phyloP scores from a whole-genome alignment of 2,797 vertebrate genomes.

The Valencia hispanica region DNA sequence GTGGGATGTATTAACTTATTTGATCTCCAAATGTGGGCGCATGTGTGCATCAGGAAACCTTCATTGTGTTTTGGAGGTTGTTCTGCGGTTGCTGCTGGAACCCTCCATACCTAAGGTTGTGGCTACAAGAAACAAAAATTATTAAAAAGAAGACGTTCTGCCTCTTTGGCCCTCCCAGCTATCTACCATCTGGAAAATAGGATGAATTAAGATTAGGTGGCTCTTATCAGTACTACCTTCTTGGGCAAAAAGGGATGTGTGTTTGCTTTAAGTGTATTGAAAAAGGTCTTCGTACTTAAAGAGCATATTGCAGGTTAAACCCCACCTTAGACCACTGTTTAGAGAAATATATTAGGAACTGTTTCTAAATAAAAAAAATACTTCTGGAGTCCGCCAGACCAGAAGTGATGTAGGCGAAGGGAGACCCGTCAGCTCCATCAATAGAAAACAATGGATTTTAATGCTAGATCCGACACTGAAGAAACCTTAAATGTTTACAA shows the following conservation, averaged over 20 bases:
- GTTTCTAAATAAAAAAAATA: too few species aligned
- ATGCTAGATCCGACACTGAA: too few species aligned
- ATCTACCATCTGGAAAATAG: constrained; percentile 31
- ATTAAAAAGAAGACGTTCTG: constrained; percentile 24
- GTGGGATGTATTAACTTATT: constrained; percentile 31
- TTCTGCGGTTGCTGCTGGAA: constrained; percentile 34
- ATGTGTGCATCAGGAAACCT: constrained; percentile 26
- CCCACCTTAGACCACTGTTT: too few species aligned
- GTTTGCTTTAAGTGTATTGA: constrained; percentile 54
- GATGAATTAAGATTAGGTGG: constrained; percentile 75
- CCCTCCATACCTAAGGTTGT: constrained; percentile 38
- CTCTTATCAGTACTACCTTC: constrained; percentile 63
- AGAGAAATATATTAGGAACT: too few species aligned
- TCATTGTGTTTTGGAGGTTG: constrained; percentile 30
- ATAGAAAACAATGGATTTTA: too few species aligned
- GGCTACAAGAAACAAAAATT: constrained; percentile 38
- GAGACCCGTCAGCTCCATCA: too few species aligned
- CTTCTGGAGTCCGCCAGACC: too few species aligned
- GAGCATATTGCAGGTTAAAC: too few species aligned
- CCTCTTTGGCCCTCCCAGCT: constrained; percentile 15
- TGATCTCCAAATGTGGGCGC: constrained; percentile 34
- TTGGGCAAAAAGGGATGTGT: constrained; percentile 47
- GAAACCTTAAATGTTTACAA: too few species aligned
- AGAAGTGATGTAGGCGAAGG: too few species aligned
- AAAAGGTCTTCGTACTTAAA: not conserved